phyloP scores from a whole-genome alignment of 2,113 vertebrate genomes.

The Leiothrix lutea region DNA sequence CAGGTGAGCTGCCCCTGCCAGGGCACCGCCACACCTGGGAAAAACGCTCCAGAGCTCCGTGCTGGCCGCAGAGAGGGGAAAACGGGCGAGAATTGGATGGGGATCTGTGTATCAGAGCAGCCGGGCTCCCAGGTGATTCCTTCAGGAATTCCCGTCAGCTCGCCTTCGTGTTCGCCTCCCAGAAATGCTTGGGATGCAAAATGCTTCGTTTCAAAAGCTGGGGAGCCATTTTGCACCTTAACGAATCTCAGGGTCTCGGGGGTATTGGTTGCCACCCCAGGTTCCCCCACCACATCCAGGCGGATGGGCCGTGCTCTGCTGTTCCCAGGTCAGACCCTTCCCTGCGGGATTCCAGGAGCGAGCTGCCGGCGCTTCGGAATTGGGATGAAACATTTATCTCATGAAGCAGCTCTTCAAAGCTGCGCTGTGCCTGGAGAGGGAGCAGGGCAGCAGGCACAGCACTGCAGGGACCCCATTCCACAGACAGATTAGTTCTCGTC shows the following conservation, averaged over 20 bases:
- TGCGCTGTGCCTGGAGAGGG: not conserved
- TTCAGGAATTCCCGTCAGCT: fast-evolving
- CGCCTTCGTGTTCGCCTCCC: not conserved
- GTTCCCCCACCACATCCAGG: not conserved
- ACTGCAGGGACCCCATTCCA: not conserved
- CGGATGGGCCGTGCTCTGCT: not conserved
- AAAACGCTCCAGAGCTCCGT: fast-evolving
- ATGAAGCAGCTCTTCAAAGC: not conserved
- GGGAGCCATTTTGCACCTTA: not conserved
- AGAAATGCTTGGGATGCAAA: not conserved
- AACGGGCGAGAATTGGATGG: too few species aligned
- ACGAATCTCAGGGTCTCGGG: not conserved
- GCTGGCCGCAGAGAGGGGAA: not conserved
- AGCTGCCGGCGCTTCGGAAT: not conserved
- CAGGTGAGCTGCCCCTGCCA: not conserved
- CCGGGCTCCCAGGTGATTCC: not conserved
- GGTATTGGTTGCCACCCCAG: not conserved
- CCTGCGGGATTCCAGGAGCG: not conserved
- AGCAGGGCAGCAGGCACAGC: not conserved
- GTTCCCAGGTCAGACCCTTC: not conserved
- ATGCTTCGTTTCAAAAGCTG: fast-evolving
- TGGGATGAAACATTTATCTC: fast-evolving
- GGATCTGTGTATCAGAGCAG: fast-evolving
- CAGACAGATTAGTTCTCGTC: not conserved
- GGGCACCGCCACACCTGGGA: fast-evolving